phyloP scores from a whole-genome alignment of 2,113 vertebrate genomes.

The Ptychochromis oligacanthus region DNA sequence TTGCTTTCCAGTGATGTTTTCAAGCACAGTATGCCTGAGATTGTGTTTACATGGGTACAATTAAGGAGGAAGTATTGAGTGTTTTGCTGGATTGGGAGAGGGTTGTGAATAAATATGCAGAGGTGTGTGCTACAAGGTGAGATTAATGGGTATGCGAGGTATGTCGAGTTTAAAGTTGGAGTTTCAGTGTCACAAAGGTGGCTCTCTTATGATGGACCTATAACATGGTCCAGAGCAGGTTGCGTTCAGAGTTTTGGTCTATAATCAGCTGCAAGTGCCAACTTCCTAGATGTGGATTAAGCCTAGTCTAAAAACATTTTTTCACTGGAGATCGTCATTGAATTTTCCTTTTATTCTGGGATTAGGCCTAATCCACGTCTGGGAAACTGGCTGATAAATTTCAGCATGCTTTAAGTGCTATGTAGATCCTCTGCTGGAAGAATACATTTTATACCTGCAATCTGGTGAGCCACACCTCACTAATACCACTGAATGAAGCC shows the following conservation, averaged over 20 bases:
- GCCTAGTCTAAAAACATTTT: too few relatives aligned
- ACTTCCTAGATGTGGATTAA: too few relatives aligned
- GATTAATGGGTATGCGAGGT: background rate
- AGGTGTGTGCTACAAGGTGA: background rate
- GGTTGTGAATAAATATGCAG: background rate
- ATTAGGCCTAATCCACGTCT: background rate
- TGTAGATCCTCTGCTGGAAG: background rate
- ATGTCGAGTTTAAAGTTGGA: background rate
- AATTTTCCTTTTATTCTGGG: background rate
- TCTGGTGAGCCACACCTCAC: background rate
- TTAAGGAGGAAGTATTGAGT: background rate
- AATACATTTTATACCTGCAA: background rate
- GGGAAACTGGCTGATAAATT: background rate
- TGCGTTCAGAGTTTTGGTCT: background rate
- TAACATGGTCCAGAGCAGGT: background rate
- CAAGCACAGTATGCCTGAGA: background rate
- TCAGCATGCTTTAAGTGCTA: background rate
- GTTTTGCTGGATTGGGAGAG: background rate
- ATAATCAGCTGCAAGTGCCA: too few relatives aligned
- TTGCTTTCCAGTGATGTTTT: background rate
- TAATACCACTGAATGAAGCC: background rate
- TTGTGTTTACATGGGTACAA: background rate
- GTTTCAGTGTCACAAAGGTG: background rate
- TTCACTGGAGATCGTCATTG: too few relatives aligned
- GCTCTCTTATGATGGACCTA: background rate